phyloP scores from a whole-genome alignment of 2,797 vertebrate species.

The Gallinago solitaria region DNA sequence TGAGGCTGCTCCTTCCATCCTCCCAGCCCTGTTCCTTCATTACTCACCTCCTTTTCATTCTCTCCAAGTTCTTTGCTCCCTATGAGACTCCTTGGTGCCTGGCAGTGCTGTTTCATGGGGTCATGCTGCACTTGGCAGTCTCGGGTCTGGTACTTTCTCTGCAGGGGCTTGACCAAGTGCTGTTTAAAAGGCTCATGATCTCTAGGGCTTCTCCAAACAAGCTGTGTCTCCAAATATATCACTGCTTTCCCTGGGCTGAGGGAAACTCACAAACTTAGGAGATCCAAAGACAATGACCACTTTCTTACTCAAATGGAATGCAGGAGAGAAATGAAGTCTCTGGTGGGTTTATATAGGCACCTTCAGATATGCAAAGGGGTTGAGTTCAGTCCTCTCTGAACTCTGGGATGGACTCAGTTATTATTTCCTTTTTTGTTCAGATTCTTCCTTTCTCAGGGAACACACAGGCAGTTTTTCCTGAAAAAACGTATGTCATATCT shows the following conservation, averaged over 20 bases:
- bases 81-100: background rate
- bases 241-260: background rate
- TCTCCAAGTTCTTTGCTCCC: background rate
- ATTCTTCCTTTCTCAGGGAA: background rate
- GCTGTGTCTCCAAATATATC: background rate
- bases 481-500: rapidly evolving
- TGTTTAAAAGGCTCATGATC: background rate
- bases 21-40: background rate
- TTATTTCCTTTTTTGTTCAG: background rate
- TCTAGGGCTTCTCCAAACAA: background rate
- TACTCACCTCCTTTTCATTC: background rate
- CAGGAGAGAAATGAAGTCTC: background rate
- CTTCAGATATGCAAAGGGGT: background rate
- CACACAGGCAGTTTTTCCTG: background rate
- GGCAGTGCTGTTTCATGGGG: background rate
- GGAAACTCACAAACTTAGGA: background rate
- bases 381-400: background rate
- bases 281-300: background rate
- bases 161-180: background rate
- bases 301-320: background rate
- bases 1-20: background rate
- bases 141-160: background rate
- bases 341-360: background rate
- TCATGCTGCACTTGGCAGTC: background rate
- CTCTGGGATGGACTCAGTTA: background rate